Base-by-base conservation (phyloP, 1,140 invertebrate genomes). In the Hycleus cichorii region DNA sequence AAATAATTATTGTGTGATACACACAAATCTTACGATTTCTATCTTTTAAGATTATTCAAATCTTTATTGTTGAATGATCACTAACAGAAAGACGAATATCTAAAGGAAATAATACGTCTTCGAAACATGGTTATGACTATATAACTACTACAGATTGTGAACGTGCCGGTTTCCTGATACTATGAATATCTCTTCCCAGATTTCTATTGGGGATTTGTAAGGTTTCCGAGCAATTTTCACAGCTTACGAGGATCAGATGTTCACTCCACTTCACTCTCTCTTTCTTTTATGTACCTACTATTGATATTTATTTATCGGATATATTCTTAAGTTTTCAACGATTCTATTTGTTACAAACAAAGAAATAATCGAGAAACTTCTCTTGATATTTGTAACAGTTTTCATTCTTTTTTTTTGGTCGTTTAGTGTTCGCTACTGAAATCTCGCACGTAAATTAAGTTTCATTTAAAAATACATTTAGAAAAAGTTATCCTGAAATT, bases 201-300 rank as follows among this genome's bases (percentile, higher is more conserved):
- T 58, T 58, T 54, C 56, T 53, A 47, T 53, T 48, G 60, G 51
- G 58, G 58, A 59, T 59, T 59, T 59, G 51, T 51, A 42, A n/a
- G 56, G 60, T 57, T 62, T 62, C 49, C 49, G 47, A 43, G 60
- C 56, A 62, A 62, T 62, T 62, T 62, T 58, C 60, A 26, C 55
- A 58, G 60, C 60, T 62, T 62, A 62, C 45, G 32, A 40, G 49
- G 60, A 62, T 62, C 49, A 53, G 26, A 51, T 43, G 58, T 62
- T 62, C 60, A 62, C 60, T 62, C 58, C 53, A 45, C 39, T 46
- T 32, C 32, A 32, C 32, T 32, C 32, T 4, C 32, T 5, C 7
- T 32, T 7, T 32, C 4, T 32, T 5, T 7, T 32, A 32, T 32
- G 32, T 32, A 5, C 32, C 4, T 4, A 32, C 7, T 18, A 18